Percentiles rank a stretch among this genome's conserved stretches.
phyloP scores from a whole-genome alignment of 2,888 invertebrate genomes.

The Beris chalybata region DNA sequence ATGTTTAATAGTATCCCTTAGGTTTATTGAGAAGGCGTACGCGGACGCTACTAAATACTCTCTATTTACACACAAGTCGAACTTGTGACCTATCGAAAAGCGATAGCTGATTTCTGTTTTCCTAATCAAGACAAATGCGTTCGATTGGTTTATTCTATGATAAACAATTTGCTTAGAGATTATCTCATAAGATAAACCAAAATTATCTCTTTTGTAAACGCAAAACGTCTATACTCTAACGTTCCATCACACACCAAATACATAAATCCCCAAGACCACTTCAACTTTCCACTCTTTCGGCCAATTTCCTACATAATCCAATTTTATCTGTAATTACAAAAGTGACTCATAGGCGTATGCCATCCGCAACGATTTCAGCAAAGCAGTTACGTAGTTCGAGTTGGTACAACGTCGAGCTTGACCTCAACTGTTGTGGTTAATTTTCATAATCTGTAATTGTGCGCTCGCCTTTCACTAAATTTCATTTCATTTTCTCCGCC shows the following conservation, averaged over 20 bases:
- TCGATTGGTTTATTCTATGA: neutral
- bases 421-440: too few relatives aligned
- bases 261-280: neutral
- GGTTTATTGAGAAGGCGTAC: too few relatives aligned
- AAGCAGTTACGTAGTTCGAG: too few relatives aligned
- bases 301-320: neutral
- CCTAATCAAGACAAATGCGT: neutral
- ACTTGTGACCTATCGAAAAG: neutral
- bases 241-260: neutral
- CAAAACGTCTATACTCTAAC: neutral
- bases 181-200: neutral
- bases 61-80: too few relatives aligned
- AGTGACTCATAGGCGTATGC: constrained; percentile 18
- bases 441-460: too few relatives aligned
- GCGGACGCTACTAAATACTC: too few relatives aligned
- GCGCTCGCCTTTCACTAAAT: too few relatives aligned
- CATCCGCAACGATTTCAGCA: constrained; percentile 20
- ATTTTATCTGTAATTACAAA: neutral
- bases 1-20: too few relatives aligned
- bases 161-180: neutral
- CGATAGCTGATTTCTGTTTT: neutral
- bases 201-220: neutral
- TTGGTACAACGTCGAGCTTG: too few relatives aligned
- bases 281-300: neutral
- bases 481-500: too few relatives aligned